Percentiles rank a stretch among this genome's conserved stretches.
phyloP scores from a whole-genome alignment of 2,113 vertebrate genomes.

The Callaeas wilsoni region DNA sequence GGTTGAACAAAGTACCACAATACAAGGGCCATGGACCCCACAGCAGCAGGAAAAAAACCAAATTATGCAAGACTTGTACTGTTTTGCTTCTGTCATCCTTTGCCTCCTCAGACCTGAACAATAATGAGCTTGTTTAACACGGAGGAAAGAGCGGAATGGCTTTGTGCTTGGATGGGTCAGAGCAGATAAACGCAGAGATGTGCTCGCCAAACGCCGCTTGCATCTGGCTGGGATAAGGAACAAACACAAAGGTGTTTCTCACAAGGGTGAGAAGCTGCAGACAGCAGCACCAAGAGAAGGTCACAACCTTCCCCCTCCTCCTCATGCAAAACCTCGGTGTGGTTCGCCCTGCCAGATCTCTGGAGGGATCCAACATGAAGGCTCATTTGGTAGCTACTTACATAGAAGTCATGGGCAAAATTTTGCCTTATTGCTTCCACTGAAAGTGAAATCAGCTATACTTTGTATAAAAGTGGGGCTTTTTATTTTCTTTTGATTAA shows the following conservation, averaged over 20 bases:
- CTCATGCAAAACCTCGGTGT: background rate
- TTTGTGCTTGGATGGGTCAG: background rate
- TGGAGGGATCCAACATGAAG: accelerated
- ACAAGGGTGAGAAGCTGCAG: background rate
- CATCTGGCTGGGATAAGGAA: background rate
- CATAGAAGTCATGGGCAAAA: background rate
- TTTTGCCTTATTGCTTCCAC: background rate
- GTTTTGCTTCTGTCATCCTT: background rate
- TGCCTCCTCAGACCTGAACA: background rate
- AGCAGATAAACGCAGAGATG: background rate
- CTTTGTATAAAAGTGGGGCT: background rate
- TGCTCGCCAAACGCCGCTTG: background rate
- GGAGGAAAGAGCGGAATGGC: background rate
- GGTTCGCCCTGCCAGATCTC: background rate
- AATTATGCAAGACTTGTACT: background rate
- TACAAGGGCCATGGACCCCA: accelerated
- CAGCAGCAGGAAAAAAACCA: background rate
- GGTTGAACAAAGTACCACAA: background rate
- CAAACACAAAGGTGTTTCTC: background rate
- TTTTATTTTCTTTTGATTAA: background rate
- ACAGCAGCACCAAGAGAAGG: background rate
- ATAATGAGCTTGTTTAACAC: background rate
- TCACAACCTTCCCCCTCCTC: accelerated
- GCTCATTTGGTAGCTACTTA: background rate
- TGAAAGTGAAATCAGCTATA: background rate